phyloP scores from a whole-genome alignment of 2,797 vertebrate species.

The Monodelphis domestica region DNA sequence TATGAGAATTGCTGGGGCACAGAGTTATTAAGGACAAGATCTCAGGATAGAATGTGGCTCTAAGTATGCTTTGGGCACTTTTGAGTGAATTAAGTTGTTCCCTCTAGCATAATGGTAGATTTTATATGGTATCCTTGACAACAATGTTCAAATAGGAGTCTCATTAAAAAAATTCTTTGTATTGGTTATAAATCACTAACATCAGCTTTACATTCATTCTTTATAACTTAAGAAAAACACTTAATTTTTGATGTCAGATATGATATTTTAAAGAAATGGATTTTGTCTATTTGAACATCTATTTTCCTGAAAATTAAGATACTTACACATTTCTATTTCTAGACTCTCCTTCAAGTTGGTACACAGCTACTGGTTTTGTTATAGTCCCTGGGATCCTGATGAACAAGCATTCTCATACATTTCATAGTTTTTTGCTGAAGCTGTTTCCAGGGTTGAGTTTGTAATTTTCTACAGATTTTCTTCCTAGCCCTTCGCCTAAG shows the following conservation, averaged over 20 bases:
- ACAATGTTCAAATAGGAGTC: constrained; percentile 21
- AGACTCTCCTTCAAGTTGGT: not conserved
- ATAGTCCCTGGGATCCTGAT: not conserved
- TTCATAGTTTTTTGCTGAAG: not conserved
- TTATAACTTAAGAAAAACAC: constrained; percentile 46
- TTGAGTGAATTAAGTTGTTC: not conserved
- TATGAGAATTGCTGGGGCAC: not conserved
- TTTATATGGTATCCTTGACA: constrained; percentile 23
- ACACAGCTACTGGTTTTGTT: not conserved
- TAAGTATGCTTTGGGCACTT: not conserved
- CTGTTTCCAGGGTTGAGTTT: constrained; percentile 24
- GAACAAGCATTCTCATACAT: constrained; percentile 24
- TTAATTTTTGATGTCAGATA: constrained; percentile 1
- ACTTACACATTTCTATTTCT: not conserved
- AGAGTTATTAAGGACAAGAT: constrained; percentile 36
- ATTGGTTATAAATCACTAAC: constrained; percentile 22
- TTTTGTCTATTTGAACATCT: not conserved
- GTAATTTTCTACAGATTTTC: constrained; percentile 17
- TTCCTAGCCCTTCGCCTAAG: not conserved
- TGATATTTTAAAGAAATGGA: constrained; percentile 17
- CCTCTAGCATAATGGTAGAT: constrained; percentile 23
- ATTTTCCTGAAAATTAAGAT: not conserved
- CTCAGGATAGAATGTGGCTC: not conserved
- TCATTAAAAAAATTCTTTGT: not conserved
- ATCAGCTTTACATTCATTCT: not conserved